A percentile compares a stretch with the other conserved stretches of the same genome.
Conservation (phyloP, 2,888 invertebrate species). For the Allophyes oxyacanthae region DNA sequence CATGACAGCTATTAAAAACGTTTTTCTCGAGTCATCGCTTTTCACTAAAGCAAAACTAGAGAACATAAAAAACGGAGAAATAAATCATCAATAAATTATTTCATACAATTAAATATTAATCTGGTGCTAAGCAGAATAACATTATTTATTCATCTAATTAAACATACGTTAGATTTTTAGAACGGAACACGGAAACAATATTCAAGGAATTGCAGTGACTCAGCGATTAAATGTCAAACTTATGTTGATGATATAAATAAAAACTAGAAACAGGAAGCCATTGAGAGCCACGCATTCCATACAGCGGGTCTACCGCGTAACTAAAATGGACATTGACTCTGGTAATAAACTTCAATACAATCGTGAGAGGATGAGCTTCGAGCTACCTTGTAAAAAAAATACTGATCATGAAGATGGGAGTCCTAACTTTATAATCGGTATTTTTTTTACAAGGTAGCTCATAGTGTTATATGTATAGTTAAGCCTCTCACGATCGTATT, state of each 20-base stretch:
- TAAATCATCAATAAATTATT: slow-evolving; percentile 30
- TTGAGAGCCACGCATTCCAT: neutral
- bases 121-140: slow-evolving; percentile 17
- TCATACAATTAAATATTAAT: slow-evolving; percentile 16
- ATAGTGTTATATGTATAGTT: no score
- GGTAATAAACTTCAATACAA: no score
- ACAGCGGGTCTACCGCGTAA: no score
- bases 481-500: no score
- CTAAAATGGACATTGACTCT: no score
- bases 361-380: no score
- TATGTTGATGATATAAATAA: neutral
- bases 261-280: slow-evolving; percentile 2
- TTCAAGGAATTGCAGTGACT: slow-evolving; percentile 30
- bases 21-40: slow-evolving; percentile 2
- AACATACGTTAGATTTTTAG: slow-evolving; percentile 21
- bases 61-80: slow-evolving; percentile 8
- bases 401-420: no score
- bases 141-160: slow-evolving; percentile 8
- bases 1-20: slow-evolving; percentile 34
- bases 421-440: no score
- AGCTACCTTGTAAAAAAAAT: no score
- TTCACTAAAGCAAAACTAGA: slow-evolving; percentile 3
- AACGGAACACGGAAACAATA: slow-evolving; percentile 28
- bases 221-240: slow-evolving; percentile 24
- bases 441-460: no score